Conservation (phyloP, 2,113 vertebrate genomes). For the Grammomys dolichurus region DNA sequence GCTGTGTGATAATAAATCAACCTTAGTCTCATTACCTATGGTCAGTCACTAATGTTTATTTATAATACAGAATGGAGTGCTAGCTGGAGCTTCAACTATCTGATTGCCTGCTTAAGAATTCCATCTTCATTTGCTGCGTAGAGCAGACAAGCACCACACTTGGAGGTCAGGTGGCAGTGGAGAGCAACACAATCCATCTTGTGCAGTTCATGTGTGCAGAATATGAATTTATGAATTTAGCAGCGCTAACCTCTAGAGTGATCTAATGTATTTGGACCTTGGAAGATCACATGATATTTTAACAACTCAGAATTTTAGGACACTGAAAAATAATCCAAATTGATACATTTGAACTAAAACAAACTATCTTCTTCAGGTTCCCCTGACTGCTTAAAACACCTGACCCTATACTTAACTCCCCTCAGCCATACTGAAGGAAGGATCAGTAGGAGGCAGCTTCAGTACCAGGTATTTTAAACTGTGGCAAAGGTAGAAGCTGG, state of each 20-base stretch:
- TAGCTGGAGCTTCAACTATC: background rate
- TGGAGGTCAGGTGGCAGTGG: background rate
- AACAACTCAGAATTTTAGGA: slow-evolving; percentile 17
- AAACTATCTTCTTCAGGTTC: background rate
- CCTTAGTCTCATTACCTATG: background rate
- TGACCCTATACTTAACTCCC: background rate
- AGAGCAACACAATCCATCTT: background rate
- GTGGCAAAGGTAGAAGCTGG: background rate
- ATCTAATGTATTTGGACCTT: background rate
- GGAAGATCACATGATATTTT: slow-evolving; percentile 49
- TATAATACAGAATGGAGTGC: background rate
- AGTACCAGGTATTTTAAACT: background rate
- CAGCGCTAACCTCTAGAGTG: slow-evolving; percentile 20
- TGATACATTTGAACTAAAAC: slow-evolving; percentile 8
- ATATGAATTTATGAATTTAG: background rate
- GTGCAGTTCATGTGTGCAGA: background rate
- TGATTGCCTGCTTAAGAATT: background rate
- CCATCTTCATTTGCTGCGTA: background rate
- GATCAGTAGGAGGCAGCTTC: background rate
- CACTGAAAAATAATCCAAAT: background rate
- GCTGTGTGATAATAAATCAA: background rate
- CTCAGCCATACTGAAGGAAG: background rate
- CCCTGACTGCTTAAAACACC: background rate
- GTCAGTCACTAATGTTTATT: background rate
- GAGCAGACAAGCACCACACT: background rate